phyloP scores from a whole-genome alignment of 1,140 invertebrate genomes.

The Maniola jurtina region DNA sequence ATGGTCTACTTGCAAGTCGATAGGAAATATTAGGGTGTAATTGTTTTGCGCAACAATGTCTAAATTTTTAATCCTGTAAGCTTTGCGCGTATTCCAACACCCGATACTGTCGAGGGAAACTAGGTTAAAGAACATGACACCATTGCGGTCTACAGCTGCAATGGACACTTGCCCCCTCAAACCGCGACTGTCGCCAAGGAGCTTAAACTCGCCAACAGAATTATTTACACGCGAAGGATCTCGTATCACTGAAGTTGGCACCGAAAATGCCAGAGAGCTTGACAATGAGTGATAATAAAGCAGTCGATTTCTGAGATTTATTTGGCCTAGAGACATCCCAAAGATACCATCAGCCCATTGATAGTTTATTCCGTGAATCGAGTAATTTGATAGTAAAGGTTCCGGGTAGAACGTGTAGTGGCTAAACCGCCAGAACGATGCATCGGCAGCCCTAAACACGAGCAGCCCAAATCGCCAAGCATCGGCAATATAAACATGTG shows the following conservation, averaged over 20 bases:
- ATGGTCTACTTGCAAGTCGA: conserved; percentile 87
- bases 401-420: conserved; percentile 89
- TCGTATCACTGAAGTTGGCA: conserved; percentile 82
- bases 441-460: conserved; percentile 83
- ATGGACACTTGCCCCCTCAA: conserved; percentile 85
- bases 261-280: conserved; percentile 86
- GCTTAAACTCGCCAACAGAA: conserved; percentile 80
- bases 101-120: conserved; percentile 86
- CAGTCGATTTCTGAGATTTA: conserved; percentile 80
- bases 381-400: conserved; percentile 84
- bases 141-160: conserved; percentile 84
- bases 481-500: conserved; percentile 85
- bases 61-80: conserved; percentile 82
- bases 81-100: conserved; percentile 89
- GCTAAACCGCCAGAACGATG: conserved; percentile 84
- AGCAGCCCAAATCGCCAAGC: conserved; percentile 87
- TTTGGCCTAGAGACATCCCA: conserved; percentile 84
- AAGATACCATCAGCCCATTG: conserved; percentile 91
- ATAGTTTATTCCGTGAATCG: conserved; percentile 85
- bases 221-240: conserved; percentile 80
- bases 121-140: conserved; percentile 90
- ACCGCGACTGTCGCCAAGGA: conserved; percentile 82
- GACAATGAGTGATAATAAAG: conserved; percentile 91
- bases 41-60: conserved; percentile 82
- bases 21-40: conserved; percentile 85